phyloP scores from a whole-genome alignment of 2,888 invertebrate species.

The Sinodicranocentrus sp. region DNA sequence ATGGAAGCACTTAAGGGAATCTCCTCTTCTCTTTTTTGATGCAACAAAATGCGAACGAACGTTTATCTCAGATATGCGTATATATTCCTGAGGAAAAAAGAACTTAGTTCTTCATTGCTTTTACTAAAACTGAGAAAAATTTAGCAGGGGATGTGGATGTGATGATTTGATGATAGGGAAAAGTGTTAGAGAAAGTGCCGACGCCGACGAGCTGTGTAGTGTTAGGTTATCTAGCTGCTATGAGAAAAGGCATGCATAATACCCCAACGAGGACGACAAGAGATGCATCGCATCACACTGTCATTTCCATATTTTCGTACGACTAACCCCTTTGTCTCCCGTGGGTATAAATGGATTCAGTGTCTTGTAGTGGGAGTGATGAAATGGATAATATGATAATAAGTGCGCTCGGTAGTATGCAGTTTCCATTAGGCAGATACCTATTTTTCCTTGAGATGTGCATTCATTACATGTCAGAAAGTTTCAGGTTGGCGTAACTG shows the following conservation, averaged over 20 bases:
- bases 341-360: slow-evolving; percentile 46
- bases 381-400: slow-evolving; percentile 17
- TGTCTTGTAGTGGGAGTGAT: background rate
- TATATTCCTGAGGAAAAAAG: background rate
- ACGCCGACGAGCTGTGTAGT: background rate
- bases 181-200: background rate
- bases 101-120: background rate
- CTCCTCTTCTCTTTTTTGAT: slow-evolving; percentile 33
- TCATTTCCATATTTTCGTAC: slow-evolving; percentile 51
- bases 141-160: slow-evolving; percentile 32
- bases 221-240: too few relatives aligned
- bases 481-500: too few relatives aligned
- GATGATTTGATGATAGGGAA: slow-evolving; percentile 14
- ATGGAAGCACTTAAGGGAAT: slow-evolving; percentile 66
- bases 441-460: too few relatives aligned
- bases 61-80: slow-evolving; percentile 3
- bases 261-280: too few relatives aligned
- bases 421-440: too few relatives aligned
- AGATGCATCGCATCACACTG: slow-evolving; percentile 41
- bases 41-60: slow-evolving; percentile 47
- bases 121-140: slow-evolving; percentile 45
- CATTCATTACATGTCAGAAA: too few relatives aligned
- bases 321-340: slow-evolving; percentile 50
- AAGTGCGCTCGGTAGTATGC: too few relatives aligned
- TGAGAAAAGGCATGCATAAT: too few relatives aligned